Base-by-base conservation (phyloP, 2,888 invertebrate species). In the Agrilus cyanescens region DNA sequence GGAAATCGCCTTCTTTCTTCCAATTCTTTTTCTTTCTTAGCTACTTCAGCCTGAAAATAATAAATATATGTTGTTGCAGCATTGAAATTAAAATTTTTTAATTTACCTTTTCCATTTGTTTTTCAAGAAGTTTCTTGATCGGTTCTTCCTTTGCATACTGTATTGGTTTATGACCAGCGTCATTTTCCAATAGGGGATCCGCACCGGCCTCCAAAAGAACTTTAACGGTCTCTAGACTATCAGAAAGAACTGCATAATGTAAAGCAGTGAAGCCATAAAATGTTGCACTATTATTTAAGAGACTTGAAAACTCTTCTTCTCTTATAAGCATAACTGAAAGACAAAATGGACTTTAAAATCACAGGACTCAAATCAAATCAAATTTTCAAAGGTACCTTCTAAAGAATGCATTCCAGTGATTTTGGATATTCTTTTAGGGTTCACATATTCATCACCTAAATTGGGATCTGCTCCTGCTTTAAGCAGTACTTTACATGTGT, bases 181-280 rank as follows among this genome's bases (percentile, higher is more conserved):
- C 84, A 68, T 86, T 89, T 57, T 82, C 79, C 46, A 76, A 63
- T 12, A 76, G 74, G 6, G 85, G 85, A 70, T 85, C 76, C 3
- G 83, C 83, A 47, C 88, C 88, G 53, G 73, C 73, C 45, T 81
- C 76, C 10, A 91, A 66, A 40, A 91, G 70, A 32, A 75, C 65
- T 56, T 73, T 68, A 5, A 84, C 77, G 31, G 78, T 72, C 15
- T 71, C 71, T 3, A 70, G 57, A 50, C 82, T 78, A 67, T 89
- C 82, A 2, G 78, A 74, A 35, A 93, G 69, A 39, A 82, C 86
- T 8, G 91, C 90, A 70, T 93, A 93, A 66, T 93, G 91, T 50
- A 93, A 71, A 38, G 90, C 80, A 42, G 91, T 90, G 67, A 87
- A 89, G 29, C 88, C 90, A 50, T 79, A 73, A 65, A 87, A 91